A percentile compares a stretch with the other conserved stretches of the same genome.
These are phyloP conservation scores for Allygus modestus DNA, from an alignment of 2,888 invertebrate species.

Conservation along the genomic window DNA sequence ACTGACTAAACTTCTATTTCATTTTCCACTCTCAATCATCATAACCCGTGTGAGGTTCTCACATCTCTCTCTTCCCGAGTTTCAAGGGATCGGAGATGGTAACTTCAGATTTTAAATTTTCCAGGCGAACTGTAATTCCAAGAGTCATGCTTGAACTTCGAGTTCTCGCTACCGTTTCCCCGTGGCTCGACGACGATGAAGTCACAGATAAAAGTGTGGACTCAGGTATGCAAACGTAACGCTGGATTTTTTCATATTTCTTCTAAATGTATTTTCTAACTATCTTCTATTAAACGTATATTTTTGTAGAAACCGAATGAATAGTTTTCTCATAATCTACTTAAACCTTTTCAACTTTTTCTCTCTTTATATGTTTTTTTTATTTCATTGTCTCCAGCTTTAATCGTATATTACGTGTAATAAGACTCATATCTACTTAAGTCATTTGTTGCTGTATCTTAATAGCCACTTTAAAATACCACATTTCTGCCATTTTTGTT, in stretches of 20 bases:
- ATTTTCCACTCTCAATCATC: not conserved
- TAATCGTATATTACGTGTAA: too few relatives aligned
- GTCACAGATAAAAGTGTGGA: constrained; percentile 47
- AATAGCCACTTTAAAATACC: too few relatives aligned
- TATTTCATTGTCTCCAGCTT: too few relatives aligned
- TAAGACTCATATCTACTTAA: too few relatives aligned
- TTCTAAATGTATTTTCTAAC: not conserved
- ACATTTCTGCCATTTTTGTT: too few relatives aligned
- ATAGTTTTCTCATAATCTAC: not conserved
- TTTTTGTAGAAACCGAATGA: not conserved
- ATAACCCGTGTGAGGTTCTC: not conserved
- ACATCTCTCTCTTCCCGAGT: not conserved
- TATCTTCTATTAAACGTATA: not conserved
- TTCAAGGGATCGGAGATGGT: constrained; percentile 24
- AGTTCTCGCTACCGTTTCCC: constrained; percentile 24
- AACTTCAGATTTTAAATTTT: constrained; percentile 42
- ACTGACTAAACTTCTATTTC: not conserved
- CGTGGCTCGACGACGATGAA: constrained; percentile 47
- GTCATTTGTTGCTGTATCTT: too few relatives aligned
- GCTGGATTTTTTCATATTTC: not conserved
- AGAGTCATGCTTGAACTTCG: constrained; percentile 43
- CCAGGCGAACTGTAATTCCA: constrained; percentile 17
- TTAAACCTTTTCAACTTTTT: too few relatives aligned
- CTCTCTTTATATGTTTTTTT: too few relatives aligned
- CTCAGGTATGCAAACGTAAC: constrained; percentile 30